Base-by-base conservation (phyloP, 2,797 vertebrate species). In the Lophius americanus region DNA sequence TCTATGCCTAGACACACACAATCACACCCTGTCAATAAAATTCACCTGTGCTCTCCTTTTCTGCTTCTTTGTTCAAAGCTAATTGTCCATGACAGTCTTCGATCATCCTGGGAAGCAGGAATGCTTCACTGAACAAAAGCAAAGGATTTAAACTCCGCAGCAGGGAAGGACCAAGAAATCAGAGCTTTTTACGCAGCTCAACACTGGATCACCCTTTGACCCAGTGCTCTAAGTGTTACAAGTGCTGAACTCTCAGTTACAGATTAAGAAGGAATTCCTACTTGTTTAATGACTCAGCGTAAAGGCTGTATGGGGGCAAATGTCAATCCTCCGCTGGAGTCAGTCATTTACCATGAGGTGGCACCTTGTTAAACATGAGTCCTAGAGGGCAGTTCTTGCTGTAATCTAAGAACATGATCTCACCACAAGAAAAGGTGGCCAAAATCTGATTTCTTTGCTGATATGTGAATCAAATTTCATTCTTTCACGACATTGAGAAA, bases 31-130 rank as follows among this genome's bases (percentile, higher is more conserved):
- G 49, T 73, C 75, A 82, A 78, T 76, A 69, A 79, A 79, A 83
- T 64, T 23, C 82, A 89, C 85, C 89, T 92, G 86, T 66, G 7
- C 67, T 43, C 38, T 52, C 51, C 62, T 79, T 78, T 56, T 79
- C 58, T 47, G 32, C 51, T 59, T 60, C 63, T 86, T 84, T 85
- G 73, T 85, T 75, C 70, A 59, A 4, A 33, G 14, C 57, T 81
- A 87, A 89, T 81, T 75, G 77, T 75, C 74, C 66, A 38, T 70
- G 35, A 58, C 67, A 44, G 63, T 56, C 61, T 72, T 43, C 8
- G 33, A 53, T 71, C 82, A 66, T 78, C 69, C 68, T 50, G 64
- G 64, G 46, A 73, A 51, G 63, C 62, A 67, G 80, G 74, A 86
- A 71, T 84, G 66, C 67, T 70, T 72, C 83, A 79, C 6, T 0